phyloP scores from a whole-genome alignment of 2,113 vertebrate genomes.

The human region DNA sequence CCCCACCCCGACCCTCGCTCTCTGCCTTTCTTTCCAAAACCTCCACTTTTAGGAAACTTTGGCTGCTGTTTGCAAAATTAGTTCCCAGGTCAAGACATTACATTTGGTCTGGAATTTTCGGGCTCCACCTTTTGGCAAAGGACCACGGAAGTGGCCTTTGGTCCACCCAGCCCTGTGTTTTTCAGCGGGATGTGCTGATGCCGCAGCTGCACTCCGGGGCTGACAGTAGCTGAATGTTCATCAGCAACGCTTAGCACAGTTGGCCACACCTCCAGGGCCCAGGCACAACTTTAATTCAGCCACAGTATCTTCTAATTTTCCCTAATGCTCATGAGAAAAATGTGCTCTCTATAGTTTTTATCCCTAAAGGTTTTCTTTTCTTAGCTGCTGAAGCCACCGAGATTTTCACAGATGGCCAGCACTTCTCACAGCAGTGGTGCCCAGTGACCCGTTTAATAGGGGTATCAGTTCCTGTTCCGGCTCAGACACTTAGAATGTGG shows the following conservation, averaged over 20 bases:
- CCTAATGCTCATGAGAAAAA: background rate
- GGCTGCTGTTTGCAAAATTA: background rate
- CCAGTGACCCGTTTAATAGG: background rate
- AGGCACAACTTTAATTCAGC: background rate
- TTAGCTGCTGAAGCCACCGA: background rate
- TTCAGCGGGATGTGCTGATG: background rate
- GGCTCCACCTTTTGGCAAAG: constrained; percentile 27
- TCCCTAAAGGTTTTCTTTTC: background rate
- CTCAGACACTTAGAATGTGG: rapidly evolving
- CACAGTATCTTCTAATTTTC: background rate
- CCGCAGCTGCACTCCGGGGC: rapidly evolving
- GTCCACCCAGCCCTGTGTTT: background rate
- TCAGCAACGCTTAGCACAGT: background rate
- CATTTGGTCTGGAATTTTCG: background rate
- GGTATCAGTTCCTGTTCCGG: background rate
- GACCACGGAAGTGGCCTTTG: background rate
- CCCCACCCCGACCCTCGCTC: background rate
- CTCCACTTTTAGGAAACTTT: background rate
- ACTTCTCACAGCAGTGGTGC: background rate
- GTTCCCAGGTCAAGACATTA: background rate
- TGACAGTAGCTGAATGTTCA: rapidly evolving
- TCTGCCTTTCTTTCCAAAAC: background rate
- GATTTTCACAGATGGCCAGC: background rate
- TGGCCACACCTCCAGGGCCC: rapidly evolving
- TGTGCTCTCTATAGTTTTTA: background rate